Evolutionary conservation across 92 coral and sea anemone species (phyloP), one percentile per base, ranked within the genome.

Genomic region (Anthopleura xanthogrammica): DNA sequence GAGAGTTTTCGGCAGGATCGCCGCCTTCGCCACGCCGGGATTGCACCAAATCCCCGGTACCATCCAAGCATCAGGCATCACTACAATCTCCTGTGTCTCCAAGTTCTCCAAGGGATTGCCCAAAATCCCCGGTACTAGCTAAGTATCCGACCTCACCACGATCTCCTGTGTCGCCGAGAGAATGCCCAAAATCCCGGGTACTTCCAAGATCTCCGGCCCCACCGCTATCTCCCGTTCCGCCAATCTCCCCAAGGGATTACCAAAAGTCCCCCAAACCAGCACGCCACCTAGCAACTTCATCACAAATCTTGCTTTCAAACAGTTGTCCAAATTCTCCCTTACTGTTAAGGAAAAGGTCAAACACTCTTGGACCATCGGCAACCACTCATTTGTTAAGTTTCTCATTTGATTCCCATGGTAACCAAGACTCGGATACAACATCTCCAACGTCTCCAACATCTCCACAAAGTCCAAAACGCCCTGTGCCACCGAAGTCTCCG

Each of bases 81-180:
- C 71, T n/a, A 36, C 20, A 24, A 41, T 74, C 75, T 64, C 58
- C 75, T 16, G 83, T 13, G 11, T 80, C 83, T 4, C 76, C 83
- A 9, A 60, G n/a, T 22, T 58, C 75, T 1, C 12, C n/a, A 19
- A 36, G 60, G 20, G 41, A 7, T 4, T 74, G 75, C 24, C 57
- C 78, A 12, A 75, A 42, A 20, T 40, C 75, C 57, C 60, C 75
- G 72, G n/a, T 41, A 79, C 11, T 58, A 16, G 19, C 43, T 17
- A 42, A 16, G n/a, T 12, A 10, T 23, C 48, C 48, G 46, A 16
- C 19, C n/a, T 74, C 77, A 12, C 65, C 65, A 54, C 40, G 43
- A 36, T 72, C 83, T 60, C 74, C 73, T 13, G 75, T 17, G 1
- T 79, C 74, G 1, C 19, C 19, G 13, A 50, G 74, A 12, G 54